phyloP scores from a whole-genome alignment of 2,888 invertebrate genomes.

The Drosophila kambysellisi region DNA sequence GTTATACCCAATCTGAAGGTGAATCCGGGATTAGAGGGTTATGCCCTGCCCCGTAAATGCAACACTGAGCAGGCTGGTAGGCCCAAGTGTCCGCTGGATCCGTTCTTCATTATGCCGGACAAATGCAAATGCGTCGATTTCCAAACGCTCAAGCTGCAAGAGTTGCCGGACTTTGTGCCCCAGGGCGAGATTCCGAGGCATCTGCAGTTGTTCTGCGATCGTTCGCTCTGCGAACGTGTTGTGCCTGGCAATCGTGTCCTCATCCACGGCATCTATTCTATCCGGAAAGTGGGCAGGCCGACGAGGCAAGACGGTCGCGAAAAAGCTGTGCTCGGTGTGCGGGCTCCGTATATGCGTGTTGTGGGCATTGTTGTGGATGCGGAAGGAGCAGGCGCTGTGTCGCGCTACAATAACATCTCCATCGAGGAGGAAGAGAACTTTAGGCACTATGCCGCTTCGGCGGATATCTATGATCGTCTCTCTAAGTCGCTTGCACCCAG shows the following conservation, averaged over 20 bases:
- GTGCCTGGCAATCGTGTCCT: constrained; percentile 98
- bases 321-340: constrained; percentile 94
- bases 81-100: constrained; percentile 97
- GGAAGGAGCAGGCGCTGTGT: constrained; percentile 90
- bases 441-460: constrained; percentile 92
- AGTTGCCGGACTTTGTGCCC: constrained; percentile 94
- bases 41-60: constrained; percentile 97
- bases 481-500: constrained; percentile 97
- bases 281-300: constrained; percentile 91
- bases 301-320: constrained; percentile 90
- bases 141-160: constrained; percentile 98
- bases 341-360: constrained; percentile 97
- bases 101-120: constrained; percentile 99
- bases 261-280: constrained; percentile 97
- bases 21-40: constrained; percentile 98
- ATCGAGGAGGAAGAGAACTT: constrained; percentile 89
- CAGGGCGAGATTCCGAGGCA: constrained; percentile 99
- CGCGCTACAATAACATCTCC: constrained; percentile 86
- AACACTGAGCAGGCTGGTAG: constrained; percentile 97
- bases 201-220: constrained; percentile 96
- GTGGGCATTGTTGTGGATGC: constrained; percentile 96
- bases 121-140: constrained; percentile 99
- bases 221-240: constrained; percentile 95
- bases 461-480: constrained; percentile 95
- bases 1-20: constrained; percentile 95